These are phyloP conservation scores for Dromiciops gliroides DNA, from an alignment of 2,113 vertebrate species.

Conservation along the genomic window DNA sequence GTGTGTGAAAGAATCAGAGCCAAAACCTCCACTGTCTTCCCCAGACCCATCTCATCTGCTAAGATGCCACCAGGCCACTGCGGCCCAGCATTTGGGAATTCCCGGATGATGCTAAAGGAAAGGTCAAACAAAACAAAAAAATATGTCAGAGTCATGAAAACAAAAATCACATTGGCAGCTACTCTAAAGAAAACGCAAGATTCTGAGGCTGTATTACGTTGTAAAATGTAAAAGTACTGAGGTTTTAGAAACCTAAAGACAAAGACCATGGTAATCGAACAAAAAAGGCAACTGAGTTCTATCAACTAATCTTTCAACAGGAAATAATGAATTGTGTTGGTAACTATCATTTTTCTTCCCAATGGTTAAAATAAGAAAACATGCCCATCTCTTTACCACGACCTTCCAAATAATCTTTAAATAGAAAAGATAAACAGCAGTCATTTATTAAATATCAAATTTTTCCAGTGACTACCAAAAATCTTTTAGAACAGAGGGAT, in stretches of 20 bases:
- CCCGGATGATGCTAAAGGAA: constrained; percentile 89
- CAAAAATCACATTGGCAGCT: constrained; percentile 4
- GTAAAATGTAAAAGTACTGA: constrained; percentile 33
- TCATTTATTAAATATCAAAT: neutral
- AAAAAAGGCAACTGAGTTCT: constrained; percentile 7
- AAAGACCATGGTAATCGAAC: neutral
- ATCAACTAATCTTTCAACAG: constrained; percentile 15
- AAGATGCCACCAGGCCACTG: constrained; percentile 97
- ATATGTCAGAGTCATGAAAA: constrained; percentile 1
- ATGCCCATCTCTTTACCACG: constrained; percentile 4
- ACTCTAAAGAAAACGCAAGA: constrained; percentile 22
- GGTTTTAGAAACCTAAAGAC: neutral
- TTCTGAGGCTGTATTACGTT: constrained; percentile 31
- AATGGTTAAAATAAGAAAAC: constrained; percentile 27
- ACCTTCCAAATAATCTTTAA: constrained; percentile 29
- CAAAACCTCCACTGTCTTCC: constrained; percentile 98
- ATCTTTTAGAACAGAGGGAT: constrained; percentile 28
- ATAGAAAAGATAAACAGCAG: constrained; percentile 31
- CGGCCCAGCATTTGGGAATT: constrained; percentile 90
- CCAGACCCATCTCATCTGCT: constrained; percentile 99
- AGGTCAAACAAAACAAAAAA: constrained; percentile 45
- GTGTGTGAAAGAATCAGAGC: constrained; percentile 95
- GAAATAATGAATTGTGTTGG: constrained; percentile 1
- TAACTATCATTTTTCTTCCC: neutral
- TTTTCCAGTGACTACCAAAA: constrained; percentile 35